A percentile compares a stretch with the other conserved stretches of the same genome.
These are phyloP conservation scores for Catalaphyllia jardinei DNA, from an alignment of 64 coral and sea anemone species.

Conservation along the genomic window DNA sequence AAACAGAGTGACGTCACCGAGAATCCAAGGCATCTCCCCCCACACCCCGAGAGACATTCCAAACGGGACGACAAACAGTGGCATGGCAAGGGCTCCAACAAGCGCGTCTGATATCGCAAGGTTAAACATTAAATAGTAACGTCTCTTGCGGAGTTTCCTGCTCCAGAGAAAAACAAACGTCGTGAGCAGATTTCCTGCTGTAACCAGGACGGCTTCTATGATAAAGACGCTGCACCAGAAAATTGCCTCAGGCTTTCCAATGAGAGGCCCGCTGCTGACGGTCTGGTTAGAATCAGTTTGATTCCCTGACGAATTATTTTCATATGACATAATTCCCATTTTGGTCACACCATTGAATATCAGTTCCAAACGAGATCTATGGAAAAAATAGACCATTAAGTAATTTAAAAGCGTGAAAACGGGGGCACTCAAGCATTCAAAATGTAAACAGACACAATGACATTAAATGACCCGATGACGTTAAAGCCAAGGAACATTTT, in stretches of 20 bases:
- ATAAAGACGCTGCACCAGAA: not conserved
- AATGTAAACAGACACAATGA: not conserved
- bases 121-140: conserved; percentile 7
- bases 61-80: not conserved
- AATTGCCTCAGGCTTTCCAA: not conserved
- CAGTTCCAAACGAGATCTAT: not conserved
- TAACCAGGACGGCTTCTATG: not conserved
- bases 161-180: not conserved
- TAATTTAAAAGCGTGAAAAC: too few species aligned
- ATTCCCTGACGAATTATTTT: not conserved
- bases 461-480: too few species aligned
- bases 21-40: not conserved
- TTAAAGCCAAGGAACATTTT: too few species aligned
- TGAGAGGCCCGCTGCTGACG: not conserved
- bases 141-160: not conserved
- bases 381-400: too few species aligned
- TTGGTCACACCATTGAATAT: not conserved
- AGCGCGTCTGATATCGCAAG: not conserved
- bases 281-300: too few species aligned
- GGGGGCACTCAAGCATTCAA: too few species aligned
- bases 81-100: not conserved
- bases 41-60: not conserved
- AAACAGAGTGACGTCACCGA: not conserved
- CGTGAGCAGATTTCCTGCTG: not conserved
- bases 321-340: not conserved